These are phyloP conservation scores for Drosophila triauraria DNA, from an alignment of 1,140 invertebrate genomes.

Conservation along the genomic window DNA sequence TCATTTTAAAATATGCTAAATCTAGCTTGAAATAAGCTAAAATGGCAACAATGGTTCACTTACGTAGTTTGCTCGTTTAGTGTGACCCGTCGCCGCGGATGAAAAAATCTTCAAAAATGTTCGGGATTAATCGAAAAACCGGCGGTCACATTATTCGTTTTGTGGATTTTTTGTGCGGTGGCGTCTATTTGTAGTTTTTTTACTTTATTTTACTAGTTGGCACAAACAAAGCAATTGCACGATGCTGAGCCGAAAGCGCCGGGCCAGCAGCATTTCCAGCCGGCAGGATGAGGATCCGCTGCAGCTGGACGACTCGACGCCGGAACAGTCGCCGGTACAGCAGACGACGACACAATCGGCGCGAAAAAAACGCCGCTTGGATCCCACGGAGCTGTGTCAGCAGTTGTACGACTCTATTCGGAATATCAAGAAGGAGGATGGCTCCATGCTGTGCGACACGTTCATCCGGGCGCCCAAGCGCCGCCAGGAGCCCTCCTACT, in stretches of 20 bases:
- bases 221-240: constrained; percentile 13
- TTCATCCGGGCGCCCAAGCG: constrained; percentile 97
- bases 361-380: constrained; percentile 74
- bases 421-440: constrained; percentile 96
- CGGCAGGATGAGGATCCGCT: constrained; percentile 82
- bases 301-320: constrained; percentile 85
- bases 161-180: constrained; percentile 45
- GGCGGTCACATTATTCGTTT: not conserved
- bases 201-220: constrained; percentile 10
- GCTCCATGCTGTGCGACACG: constrained; percentile 94
- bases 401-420: constrained; percentile 96
- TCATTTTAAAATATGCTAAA: too few relatives aligned
- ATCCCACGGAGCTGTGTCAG: constrained; percentile 93
- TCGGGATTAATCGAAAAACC: too few relatives aligned
- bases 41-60: too few relatives aligned
- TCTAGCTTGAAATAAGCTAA: too few relatives aligned
- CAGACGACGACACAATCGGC: constrained; percentile 69
- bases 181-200: constrained; percentile 55
- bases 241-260: constrained; percentile 80
- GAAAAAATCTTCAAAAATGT: too few relatives aligned
- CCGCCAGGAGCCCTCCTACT: constrained; percentile 95
- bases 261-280: constrained; percentile 80
- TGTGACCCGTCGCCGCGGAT: too few relatives aligned
- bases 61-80: too few relatives aligned
- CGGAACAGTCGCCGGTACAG: constrained; percentile 86